Evolutionary conservation across 1,140 invertebrate species (phyloP), one percentile per base, ranked within the genome.

Genomic region (Latrodectus geometricus): DNA sequence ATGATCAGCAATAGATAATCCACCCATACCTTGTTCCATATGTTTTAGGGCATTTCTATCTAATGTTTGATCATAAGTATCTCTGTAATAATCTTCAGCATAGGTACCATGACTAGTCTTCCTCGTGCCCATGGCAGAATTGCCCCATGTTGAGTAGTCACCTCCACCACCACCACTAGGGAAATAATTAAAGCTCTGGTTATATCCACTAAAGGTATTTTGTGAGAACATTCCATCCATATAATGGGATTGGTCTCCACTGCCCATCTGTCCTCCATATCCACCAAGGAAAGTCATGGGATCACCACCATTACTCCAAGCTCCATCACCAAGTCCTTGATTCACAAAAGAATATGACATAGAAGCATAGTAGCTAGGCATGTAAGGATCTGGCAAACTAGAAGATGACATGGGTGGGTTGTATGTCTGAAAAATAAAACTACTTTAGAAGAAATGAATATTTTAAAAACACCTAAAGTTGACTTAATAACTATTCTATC

Each of bases 261-360:
- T 80, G 90, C 94, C 93, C 92, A 95, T 94, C 92, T 96, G 95
- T 90, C 95, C 95, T 90, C 95, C 94, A 89, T 94, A 94, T 52
- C 94, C 93, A 85, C 94, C 92, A 88, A 96, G 93, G 92, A 97
- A 97, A 89, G 95, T 95, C 92, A 96, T 94, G 83, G 95, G 94
- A 92, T 96, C 95, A 68, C 90, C 90, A 90, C 95, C 96, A 90
- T 91, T 93, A 50, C 96, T 97, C 96, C 97, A 98, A 88, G 96
- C 96, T 90, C 96, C 96, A 92, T 97, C 96, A 90, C 95, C 95
- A 89, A 96, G 94, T 91, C 96, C 96, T 92, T 97, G 97, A 90
- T 96, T 95, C 92, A 97, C 95, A 93, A 96, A 97, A 90, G 96
- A 95, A 93, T 96, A 96, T 89, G 94, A 93, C 92, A 94, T 94